These are phyloP conservation scores for Lasius fuliginosus DNA, from an alignment of 2,888 invertebrate species.

Conservation along the genomic window DNA sequence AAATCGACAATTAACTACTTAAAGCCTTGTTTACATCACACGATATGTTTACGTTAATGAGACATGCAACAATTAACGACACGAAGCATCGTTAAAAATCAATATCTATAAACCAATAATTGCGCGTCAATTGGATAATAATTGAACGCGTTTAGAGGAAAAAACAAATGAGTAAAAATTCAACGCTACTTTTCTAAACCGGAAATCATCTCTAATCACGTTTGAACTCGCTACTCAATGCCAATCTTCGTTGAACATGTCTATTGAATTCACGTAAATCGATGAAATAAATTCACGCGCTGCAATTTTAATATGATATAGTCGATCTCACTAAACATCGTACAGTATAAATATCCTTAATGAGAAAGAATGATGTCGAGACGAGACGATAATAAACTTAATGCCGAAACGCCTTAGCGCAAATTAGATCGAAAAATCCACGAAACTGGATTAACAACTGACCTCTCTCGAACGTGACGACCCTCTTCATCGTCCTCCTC, in stretches of 20 bases:
- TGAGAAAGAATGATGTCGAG: neutral
- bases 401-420: neutral
- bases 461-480: slow-evolving; percentile 85
- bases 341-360: slow-evolving; percentile 11
- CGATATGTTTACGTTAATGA: slow-evolving; percentile 17
- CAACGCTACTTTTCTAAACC: neutral
- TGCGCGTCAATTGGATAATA: neutral
- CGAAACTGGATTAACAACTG: slow-evolving; percentile 51
- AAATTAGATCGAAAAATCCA: neutral
- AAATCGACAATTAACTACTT: slow-evolving; percentile 48
- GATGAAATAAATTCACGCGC: neutral
- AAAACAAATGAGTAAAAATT: slow-evolving; percentile 3
- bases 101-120: neutral
- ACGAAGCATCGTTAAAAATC: slow-evolving; percentile 4
- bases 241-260: neutral
- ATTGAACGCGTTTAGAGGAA: slow-evolving; percentile 15
- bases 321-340: neutral
- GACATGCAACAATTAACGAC: slow-evolving; percentile 3
- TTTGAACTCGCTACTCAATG: slow-evolving; percentile 2
- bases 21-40: slow-evolving; percentile 31
- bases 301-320: neutral
- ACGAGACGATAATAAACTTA: neutral
- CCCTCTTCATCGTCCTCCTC: slow-evolving; percentile 92
- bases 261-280: neutral
- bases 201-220: neutral